Evolutionary conservation across 2,888 invertebrate species (phyloP), one percentile per base, ranked within the genome.

Genomic region (Nephrocerus scutellatus): DNA sequence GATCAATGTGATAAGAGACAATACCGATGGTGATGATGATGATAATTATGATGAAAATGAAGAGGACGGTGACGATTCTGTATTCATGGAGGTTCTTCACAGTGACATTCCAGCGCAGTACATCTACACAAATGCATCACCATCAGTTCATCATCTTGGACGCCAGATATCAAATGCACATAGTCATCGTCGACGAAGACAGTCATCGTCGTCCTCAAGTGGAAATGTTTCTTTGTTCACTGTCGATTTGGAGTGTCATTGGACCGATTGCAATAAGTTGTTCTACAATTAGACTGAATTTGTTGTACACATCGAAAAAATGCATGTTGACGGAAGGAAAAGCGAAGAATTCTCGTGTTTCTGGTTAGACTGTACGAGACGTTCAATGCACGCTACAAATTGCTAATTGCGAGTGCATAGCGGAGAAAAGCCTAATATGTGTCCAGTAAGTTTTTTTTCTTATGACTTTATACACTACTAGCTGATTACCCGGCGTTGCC

Each of bases 401-500:
- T 98, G 29, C 79, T 96, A 25, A 97, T 88, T 97, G 91, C 72
- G 97, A 12, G 87, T 96, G 0, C 98, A 98, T 66, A 95, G 93
- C 14, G 96, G 97, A 5, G 96, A 98, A 61, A 97, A 97, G 63
- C 97, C 97, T 0, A 95, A 97, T 67, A 84, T 89, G 67, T 98
- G 97, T 70, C 86, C 88, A 68, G 96, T 97, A 73, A 84, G 88
- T 81, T 46, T 24, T n/a, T n/a, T n/a, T n/a, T n/a, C n/a, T n/a
- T n/a, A n/a, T n/a, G n/a, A n/a, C n/a, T n/a, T n/a, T n/a, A n/a
- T n/a, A n/a, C n/a, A n/a, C n/a, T n/a, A n/a, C n/a, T n/a, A n/a
- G n/a, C n/a, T n/a, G n/a, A n/a, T n/a, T n/a, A n/a, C n/a, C n/a
- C n/a, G n/a, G n/a, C n/a, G n/a, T n/a, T n/a, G n/a, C n/a, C n/a